phyloP scores from a whole-genome alignment of 2,113 vertebrate genomes.

The Notarius lentiginosus region DNA sequence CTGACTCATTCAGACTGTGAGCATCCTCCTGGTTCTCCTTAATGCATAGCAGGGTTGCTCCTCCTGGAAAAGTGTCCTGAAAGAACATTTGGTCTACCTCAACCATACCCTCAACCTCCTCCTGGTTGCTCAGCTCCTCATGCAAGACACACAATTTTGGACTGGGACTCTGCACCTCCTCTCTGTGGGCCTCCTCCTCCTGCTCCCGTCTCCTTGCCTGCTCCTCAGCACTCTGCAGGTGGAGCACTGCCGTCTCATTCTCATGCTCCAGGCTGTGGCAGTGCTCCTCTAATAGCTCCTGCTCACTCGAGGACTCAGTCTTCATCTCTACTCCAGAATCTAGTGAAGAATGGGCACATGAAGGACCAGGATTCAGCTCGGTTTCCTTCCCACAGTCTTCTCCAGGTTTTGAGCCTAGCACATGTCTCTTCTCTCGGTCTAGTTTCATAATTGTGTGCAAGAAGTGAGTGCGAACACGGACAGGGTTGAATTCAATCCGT shows the following conservation, averaged over 20 bases:
- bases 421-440: slow-evolving; percentile 84
- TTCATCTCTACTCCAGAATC: slow-evolving; percentile 62
- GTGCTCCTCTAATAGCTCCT: slow-evolving; percentile 65
- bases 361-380: slow-evolving; percentile 51
- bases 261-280: slow-evolving; percentile 76
- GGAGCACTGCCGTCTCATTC: slow-evolving; percentile 89
- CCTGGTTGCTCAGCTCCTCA: slow-evolving; percentile 64
- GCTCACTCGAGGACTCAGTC: slow-evolving; percentile 58
- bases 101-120: slow-evolving; percentile 55
- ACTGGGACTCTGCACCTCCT: slow-evolving; percentile 62
- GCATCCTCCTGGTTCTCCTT: slow-evolving; percentile 74
- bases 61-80: slow-evolving; percentile 82
- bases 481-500: slow-evolving; percentile 94
- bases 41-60: slow-evolving; percentile 84
- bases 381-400: slow-evolving; percentile 58
- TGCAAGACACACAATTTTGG: slow-evolving; percentile 79
- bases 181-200: slow-evolving; percentile 74
- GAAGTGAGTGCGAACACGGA: slow-evolving; percentile 94
- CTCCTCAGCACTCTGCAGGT: slow-evolving; percentile 93
- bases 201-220: slow-evolving; percentile 85
- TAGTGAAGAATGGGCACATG: slow-evolving; percentile 57
- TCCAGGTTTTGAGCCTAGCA: slow-evolving; percentile 61
- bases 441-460: slow-evolving; percentile 98
- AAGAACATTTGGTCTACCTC: slow-evolving; percentile 75
- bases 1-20: slow-evolving; percentile 70